A percentile compares a stretch with the other conserved stretches of the same genome.
Conservation (phyloP, 1,140 invertebrate genomes). For the Goniozus legneri region DNA sequence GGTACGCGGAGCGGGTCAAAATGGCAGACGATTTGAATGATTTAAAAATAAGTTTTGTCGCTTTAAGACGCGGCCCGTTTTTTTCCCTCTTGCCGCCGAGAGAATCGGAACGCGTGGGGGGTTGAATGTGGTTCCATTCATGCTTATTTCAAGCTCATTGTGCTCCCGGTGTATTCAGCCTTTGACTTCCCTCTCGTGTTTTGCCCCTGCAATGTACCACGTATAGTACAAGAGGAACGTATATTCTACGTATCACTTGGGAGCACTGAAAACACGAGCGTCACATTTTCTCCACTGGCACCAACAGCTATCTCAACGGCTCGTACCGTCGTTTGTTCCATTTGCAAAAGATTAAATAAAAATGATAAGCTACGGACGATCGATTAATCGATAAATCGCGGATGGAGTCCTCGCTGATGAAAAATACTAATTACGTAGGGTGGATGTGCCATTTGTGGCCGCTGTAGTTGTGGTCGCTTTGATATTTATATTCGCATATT, state of each 20-base stretch:
- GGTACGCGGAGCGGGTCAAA: too few species aligned
- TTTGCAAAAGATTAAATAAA: too few species aligned
- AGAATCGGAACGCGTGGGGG: conserved; percentile 17
- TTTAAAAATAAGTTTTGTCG: conserved; percentile 31
- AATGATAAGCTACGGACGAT: too few species aligned
- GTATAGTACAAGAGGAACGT: conserved; percentile 2
- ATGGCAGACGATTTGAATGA: conserved; percentile 24
- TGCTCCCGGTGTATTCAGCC: conserved; percentile 40
- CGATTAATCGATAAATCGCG: too few species aligned
- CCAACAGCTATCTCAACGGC: background rate
- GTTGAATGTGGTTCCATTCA: conserved; percentile 43
- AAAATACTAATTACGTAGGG: too few species aligned
- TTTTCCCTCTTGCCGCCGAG: conserved; percentile 27
- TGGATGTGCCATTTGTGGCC: too few species aligned
- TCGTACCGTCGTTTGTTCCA: too few species aligned
- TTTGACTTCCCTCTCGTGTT: conserved; percentile 40
- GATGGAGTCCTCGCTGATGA: too few species aligned
- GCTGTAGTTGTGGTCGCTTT: too few species aligned
- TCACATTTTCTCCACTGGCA: background rate
- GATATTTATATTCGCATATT: too few species aligned
- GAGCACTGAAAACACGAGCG: background rate
- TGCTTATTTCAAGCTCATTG: conserved; percentile 51
- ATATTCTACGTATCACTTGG: conserved; percentile 7
- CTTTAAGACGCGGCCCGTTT: conserved; percentile 23
- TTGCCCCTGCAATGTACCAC: conserved; percentile 19